Evolutionary conservation across 2,888 invertebrate species (phyloP), one percentile per base, ranked within the genome.

Genomic region (Napeogenes inachia): DNA sequence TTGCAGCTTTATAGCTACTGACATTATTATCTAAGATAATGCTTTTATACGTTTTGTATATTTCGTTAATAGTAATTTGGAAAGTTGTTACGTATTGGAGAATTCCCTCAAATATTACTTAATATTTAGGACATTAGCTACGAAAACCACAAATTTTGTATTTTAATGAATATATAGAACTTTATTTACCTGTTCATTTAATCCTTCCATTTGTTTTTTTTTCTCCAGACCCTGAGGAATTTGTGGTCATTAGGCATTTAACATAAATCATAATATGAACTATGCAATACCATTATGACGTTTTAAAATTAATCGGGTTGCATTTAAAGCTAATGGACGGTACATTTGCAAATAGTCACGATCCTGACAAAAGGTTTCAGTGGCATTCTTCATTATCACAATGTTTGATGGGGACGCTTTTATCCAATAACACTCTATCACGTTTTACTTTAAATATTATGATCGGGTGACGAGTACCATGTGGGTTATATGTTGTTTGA

Each of bases 311-410:
- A 56, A 59, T 59, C 62, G 38, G 47, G 46, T 46, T 30, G 59
- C 56, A 59, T 62, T 68, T 64, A 60, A 65, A 62, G 63, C 61
- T 69, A 71, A 71, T 72, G 71, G 70, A 65, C 56, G 64, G 61
- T 45, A 57, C 70, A 65, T 71, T 72, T 69, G 70, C 69, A 54
- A 71, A 74, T 71, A 71, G 72, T 74, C 74, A 74, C 72, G 73
- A 71, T 58, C 61, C 61, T 62, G 66, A 50, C 50, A 50, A 70
- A 68, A 69, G 67, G 66, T 60, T 63, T 60, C 63, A 64, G 63
- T 63, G 59, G 65, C 64, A 64, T 68, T 60, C 58, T 54, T 60
- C 57, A 59, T 67, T 70, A 70, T 69, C 68, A 38, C 54, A 13
- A 30, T 50, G 50, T 50, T 30, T 50, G 50, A 50, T 50, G 50